phyloP scores from a whole-genome alignment of 2,888 invertebrate species.

The Diaprepes abbreviatus region DNA sequence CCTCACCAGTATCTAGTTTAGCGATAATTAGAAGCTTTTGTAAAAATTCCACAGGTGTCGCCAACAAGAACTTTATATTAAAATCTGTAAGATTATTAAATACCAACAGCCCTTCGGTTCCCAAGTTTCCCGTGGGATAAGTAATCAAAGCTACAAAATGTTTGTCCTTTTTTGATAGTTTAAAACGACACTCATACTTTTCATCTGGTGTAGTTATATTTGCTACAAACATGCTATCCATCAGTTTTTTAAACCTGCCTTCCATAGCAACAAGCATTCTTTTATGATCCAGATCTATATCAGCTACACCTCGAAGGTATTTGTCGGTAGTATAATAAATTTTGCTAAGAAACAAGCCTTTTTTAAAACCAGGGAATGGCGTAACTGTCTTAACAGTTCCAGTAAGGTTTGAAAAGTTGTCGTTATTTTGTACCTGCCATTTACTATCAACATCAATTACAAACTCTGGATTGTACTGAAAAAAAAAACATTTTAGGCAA shows the following conservation, averaged over 20 bases:
- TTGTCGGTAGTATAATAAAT: slow-evolving; percentile 72
- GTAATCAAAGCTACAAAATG: slow-evolving; percentile 82
- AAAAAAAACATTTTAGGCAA: slow-evolving; percentile 53
- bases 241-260: slow-evolving; percentile 74
- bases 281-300: slow-evolving; percentile 79
- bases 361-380: slow-evolving; percentile 79
- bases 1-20: slow-evolving; percentile 77
- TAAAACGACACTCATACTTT: slow-evolving; percentile 78
- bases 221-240: slow-evolving; percentile 81
- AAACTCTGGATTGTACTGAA: slow-evolving; percentile 78
- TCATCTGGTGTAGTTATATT: slow-evolving; percentile 83
- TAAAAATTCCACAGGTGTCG: slow-evolving; percentile 80
- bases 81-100: slow-evolving; percentile 77
- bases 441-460: slow-evolving; percentile 78
- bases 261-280: slow-evolving; percentile 77
- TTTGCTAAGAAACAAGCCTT: slow-evolving; percentile 77
- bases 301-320: slow-evolving; percentile 78
- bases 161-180: slow-evolving; percentile 78
- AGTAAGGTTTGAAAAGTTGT: slow-evolving; percentile 74
- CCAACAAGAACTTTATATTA: slow-evolving; percentile 80
- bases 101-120: slow-evolving; percentile 77
- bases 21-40: slow-evolving; percentile 75
- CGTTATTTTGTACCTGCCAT: slow-evolving; percentile 75
- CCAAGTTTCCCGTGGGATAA: slow-evolving; percentile 78
- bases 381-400: slow-evolving; percentile 77